Percentiles rank a stretch among this genome's conserved stretches.
phyloP scores from a whole-genome alignment of 2,113 vertebrate genomes.

The Spea multiplicata region DNA sequence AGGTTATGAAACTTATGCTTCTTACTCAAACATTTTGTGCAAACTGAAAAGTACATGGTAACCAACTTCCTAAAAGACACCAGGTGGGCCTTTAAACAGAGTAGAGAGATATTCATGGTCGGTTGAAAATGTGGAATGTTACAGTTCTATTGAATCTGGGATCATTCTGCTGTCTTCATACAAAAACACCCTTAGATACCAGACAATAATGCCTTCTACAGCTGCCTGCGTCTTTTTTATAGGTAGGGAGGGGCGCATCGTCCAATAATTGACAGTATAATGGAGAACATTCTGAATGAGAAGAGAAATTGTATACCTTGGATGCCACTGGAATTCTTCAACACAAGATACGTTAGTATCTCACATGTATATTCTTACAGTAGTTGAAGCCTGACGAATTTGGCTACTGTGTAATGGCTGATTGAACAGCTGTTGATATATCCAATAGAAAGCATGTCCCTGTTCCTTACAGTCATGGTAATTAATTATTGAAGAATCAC shows the following conservation, averaged over 20 bases:
- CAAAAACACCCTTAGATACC: slow-evolving; percentile 18
- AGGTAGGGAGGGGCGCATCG: slow-evolving; percentile 23
- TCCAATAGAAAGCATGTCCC: slow-evolving; percentile 4
- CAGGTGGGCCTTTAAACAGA: slow-evolving; percentile 31
- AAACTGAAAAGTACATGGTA: not conserved
- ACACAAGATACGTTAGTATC: slow-evolving; percentile 3
- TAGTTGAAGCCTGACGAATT: slow-evolving; percentile 15
- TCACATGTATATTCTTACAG: slow-evolving; percentile 12
- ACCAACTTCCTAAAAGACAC: slow-evolving; percentile 18
- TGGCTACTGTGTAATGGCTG: not conserved
- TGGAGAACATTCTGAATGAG: slow-evolving; percentile 1
- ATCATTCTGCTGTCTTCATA: slow-evolving; percentile 28
- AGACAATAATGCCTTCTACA: slow-evolving; percentile 23
- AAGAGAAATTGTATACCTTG: slow-evolving; percentile 35
- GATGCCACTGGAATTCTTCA: slow-evolving; percentile 12
- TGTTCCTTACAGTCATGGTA: not conserved
- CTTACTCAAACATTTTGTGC: slow-evolving; percentile 1
- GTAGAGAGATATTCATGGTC: not conserved
- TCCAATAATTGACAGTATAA: slow-evolving; percentile 9
- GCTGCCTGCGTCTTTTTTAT: slow-evolving; percentile 25
- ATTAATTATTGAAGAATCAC: slow-evolving; percentile 3
- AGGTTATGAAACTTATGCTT: not conserved
- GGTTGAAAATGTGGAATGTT: slow-evolving; percentile 30
- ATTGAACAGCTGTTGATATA: slow-evolving; percentile 36
- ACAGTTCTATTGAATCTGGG: slow-evolving; percentile 8